Evolutionary conservation across 30 jellyfish, hydroid and myxozoan genomes (phyloP).

Genomic region (Aurelia aurita): DNA sequence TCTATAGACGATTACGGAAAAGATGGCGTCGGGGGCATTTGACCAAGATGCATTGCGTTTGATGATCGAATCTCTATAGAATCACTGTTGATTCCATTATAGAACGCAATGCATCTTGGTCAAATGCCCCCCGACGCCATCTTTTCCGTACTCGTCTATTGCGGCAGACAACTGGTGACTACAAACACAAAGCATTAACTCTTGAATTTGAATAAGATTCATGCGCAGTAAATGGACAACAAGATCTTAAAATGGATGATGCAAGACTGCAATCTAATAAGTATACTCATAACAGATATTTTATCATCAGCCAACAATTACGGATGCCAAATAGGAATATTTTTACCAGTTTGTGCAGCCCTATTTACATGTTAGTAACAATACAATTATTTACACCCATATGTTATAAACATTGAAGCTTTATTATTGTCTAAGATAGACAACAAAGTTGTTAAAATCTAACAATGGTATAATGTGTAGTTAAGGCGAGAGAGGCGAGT

Average conservation of each 20-base stretch:
- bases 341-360: slow-evolving; percentile 69
- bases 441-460: too few relatives aligned
- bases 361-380: slow-evolving; percentile 51
- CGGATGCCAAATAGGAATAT: slow-evolving; percentile 32
- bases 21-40: too few relatives aligned
- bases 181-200: neutral
- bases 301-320: neutral
- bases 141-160: too few relatives aligned
- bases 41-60: too few relatives aligned
- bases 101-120: too few relatives aligned
- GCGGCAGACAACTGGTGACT: neutral
- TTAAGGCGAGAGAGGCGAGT: too few relatives aligned
- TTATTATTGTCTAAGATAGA: neutral
- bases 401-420: slow-evolving; percentile 28
- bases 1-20: too few relatives aligned
- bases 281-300: slow-evolving; percentile 9
- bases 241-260: neutral
- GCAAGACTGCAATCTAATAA: slow-evolving; percentile 16
- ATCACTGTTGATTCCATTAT: too few relatives aligned
- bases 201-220: neutral
- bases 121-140: too few relatives aligned
- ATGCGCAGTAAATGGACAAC: slow-evolving; percentile 28
- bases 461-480: too few relatives aligned
- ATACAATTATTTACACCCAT: slow-evolving; percentile 61
- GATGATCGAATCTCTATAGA: too few relatives aligned